Percentiles rank a stretch among this genome's conserved stretches.
phyloP scores from a whole-genome alignment of 2,113 vertebrate species.

The Oryzias javanicus region DNA sequence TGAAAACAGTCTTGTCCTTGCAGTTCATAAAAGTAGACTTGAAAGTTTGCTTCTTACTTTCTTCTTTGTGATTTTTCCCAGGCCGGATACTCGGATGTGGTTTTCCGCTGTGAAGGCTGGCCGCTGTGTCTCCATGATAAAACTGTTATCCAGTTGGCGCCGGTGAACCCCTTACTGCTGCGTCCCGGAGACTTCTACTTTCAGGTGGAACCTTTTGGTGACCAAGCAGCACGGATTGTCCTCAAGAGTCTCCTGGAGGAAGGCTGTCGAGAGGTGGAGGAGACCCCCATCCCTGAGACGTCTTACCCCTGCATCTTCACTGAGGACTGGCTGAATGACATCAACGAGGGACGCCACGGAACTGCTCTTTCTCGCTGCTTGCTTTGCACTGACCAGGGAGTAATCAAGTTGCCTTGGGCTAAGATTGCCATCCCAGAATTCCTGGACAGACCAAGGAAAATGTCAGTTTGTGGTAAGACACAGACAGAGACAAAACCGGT shows the following conservation, averaged over 20 bases:
- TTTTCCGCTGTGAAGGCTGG: slow-evolving; percentile 94
- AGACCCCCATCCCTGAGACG: slow-evolving; percentile 80
- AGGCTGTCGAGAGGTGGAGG: slow-evolving; percentile 79
- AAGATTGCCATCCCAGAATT: slow-evolving; percentile 86
- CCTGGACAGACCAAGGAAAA: slow-evolving; percentile 73
- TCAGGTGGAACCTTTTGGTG: slow-evolving; percentile 85
- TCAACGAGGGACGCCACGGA: slow-evolving; percentile 77
- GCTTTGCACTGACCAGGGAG: slow-evolving; percentile 86
- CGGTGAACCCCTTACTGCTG: slow-evolving; percentile 86
- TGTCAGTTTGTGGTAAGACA: slow-evolving; percentile 31
- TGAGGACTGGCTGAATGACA: slow-evolving; percentile 82
- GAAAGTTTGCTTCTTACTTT: no score
- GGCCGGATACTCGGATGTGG: slow-evolving; percentile 85
- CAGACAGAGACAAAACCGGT: slow-evolving; percentile 11
- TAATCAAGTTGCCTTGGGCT: slow-evolving; percentile 83
- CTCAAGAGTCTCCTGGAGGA: slow-evolving; percentile 86
- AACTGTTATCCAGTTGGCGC: slow-evolving; percentile 87
- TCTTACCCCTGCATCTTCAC: slow-evolving; percentile 88
- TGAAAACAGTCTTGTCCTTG: no score
- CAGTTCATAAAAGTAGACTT: no score
- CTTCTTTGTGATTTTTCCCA: slow-evolving; percentile 41
- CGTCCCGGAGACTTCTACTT: slow-evolving; percentile 93
- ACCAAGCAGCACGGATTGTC: slow-evolving; percentile 83
- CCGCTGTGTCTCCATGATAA: slow-evolving; percentile 88
- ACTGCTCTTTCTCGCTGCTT: slow-evolving; percentile 81